Evolutionary conservation across 2,888 invertebrate species (phyloP).

Genomic region (Drosophila leonis): DNA sequence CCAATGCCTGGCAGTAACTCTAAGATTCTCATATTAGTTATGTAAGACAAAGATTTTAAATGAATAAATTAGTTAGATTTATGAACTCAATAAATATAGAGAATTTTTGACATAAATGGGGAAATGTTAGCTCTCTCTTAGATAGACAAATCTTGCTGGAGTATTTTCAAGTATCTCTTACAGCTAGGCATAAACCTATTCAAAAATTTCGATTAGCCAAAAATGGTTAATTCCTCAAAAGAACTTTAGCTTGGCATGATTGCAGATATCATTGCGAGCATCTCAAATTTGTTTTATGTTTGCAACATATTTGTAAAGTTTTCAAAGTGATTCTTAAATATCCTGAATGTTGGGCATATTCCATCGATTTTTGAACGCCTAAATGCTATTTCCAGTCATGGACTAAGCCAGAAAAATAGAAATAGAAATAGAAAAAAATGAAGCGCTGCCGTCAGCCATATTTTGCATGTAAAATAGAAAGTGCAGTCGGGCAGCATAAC

Average conservation of each 20-base stretch:
- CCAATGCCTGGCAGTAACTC: too few relatives aligned
- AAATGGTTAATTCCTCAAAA: background rate
- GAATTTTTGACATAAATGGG: too few relatives aligned
- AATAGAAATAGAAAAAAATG: too few relatives aligned
- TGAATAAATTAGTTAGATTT: too few relatives aligned
- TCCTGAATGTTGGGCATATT: background rate
- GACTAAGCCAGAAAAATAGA: conserved; percentile 24
- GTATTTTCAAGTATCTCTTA: too few relatives aligned
- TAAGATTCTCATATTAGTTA: too few relatives aligned
- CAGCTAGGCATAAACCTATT: too few relatives aligned
- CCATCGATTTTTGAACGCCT: conserved; percentile 21
- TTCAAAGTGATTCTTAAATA: background rate
- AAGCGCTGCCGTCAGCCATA: conserved; percentile 43
- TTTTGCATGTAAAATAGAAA: conserved; percentile 71
- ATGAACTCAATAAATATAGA: too few relatives aligned
- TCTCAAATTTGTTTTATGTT: background rate
- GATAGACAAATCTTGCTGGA: too few relatives aligned
- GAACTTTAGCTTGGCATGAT: background rate
- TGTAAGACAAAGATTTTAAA: too few relatives aligned
- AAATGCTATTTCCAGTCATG: conserved; percentile 18
- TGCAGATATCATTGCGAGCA: background rate
- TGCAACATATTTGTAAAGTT: background rate
- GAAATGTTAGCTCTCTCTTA: too few relatives aligned
- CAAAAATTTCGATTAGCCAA: too few relatives aligned
- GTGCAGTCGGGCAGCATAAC: conserved; percentile 46